Conservation (phyloP, 2,113 vertebrate genomes). For the Galemys pyrenaicus region DNA sequence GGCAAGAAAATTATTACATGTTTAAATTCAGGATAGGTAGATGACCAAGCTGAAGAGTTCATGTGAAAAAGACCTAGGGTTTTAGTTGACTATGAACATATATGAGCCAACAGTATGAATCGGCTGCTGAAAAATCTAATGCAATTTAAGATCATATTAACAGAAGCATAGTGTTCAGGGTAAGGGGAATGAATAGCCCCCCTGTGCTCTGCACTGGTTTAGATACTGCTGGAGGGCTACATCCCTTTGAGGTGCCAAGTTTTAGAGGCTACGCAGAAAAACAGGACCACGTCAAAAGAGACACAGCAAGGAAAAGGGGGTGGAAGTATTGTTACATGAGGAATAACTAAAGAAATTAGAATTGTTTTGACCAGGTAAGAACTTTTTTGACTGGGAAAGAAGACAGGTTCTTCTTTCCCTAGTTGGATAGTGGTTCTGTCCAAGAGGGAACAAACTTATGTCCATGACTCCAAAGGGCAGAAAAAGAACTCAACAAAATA, state of each 20-base stretch:
- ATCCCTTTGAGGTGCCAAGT: background rate
- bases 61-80: background rate
- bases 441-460: background rate
- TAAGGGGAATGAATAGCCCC: background rate
- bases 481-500: background rate
- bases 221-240: background rate
- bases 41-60: constrained; percentile 27
- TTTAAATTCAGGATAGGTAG: background rate
- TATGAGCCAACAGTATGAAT: constrained; percentile 41
- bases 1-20: constrained; percentile 35
- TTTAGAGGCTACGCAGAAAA: constrained; percentile 38
- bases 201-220: background rate
- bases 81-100: constrained; percentile 26
- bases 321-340: background rate
- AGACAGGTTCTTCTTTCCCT: too few relatives aligned
- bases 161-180: constrained; percentile 38
- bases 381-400: background rate
- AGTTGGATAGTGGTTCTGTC: background rate
- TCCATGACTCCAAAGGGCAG: background rate
- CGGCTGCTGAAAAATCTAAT: constrained; percentile 47
- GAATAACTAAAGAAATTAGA: constrained; percentile 19
- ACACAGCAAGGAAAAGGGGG: background rate
- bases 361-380: background rate
- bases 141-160: constrained; percentile 44
- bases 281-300: background rate